Conservation (phyloP, 2,113 vertebrate species). For the Bucco capensis region DNA sequence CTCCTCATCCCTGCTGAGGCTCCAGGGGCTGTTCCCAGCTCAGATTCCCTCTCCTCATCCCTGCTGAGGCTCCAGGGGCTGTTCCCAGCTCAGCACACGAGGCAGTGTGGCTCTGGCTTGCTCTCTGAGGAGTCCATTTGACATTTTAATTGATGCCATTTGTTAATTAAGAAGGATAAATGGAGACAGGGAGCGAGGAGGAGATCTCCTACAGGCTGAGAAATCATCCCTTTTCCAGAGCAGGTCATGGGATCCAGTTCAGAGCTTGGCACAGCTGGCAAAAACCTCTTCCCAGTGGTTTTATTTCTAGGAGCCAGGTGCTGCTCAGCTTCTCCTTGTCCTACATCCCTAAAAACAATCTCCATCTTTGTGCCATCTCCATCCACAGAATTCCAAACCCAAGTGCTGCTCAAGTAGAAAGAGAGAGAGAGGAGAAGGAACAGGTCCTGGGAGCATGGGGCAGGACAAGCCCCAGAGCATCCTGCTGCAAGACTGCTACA, state of each 20-base stretch:
- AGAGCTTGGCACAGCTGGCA: conserved; percentile 17
- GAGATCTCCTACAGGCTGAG: conserved; percentile 35
- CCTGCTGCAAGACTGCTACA: neutral
- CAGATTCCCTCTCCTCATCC: neutral
- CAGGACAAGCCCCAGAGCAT: too few relatives aligned
- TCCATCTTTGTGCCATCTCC: too few relatives aligned
- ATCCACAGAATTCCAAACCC: too few relatives aligned
- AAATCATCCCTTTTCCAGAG: conserved; percentile 42
- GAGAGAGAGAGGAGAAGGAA: too few relatives aligned
- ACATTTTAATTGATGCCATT: conserved; percentile 56
- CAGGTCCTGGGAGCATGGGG: too few relatives aligned
- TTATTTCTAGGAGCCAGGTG: neutral
- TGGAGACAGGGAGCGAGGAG: conserved; percentile 16
- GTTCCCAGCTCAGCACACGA: neutral
- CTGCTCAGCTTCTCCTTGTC: conserved; percentile 1
- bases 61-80: accelerated
- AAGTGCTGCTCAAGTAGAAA: too few relatives aligned
- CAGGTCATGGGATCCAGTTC: neutral
- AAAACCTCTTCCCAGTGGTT: conserved; percentile 27
- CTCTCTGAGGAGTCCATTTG: neutral
- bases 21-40: neutral
- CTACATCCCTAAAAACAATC: too few relatives aligned
- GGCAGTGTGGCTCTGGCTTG: neutral
- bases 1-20: neutral
- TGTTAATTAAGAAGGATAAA: conserved; percentile 61